Evolutionary conservation across 2,888 invertebrate genomes (phyloP).

Genomic region (Digitonthophagus gazella): DNA sequence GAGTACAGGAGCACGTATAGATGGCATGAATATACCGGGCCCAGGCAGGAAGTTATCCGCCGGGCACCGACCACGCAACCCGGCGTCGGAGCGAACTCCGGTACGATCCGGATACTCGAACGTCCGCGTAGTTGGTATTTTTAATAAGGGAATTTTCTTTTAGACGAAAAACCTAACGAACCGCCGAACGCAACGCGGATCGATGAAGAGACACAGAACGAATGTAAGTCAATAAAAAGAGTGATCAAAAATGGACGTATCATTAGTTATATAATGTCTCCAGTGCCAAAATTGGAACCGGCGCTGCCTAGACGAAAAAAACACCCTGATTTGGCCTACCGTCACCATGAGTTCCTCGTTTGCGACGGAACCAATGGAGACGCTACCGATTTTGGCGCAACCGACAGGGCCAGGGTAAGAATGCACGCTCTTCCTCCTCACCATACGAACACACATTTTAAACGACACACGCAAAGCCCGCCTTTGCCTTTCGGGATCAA

Average conservation of each 20-base stretch:
- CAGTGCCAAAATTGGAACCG: constrained; percentile 67
- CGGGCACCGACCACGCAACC: constrained; percentile 57
- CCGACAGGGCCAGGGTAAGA: constrained; percentile 67
- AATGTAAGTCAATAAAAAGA: constrained; percentile 42
- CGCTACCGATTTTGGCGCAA: constrained; percentile 57
- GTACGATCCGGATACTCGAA: constrained; percentile 34
- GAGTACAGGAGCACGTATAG: constrained; percentile 93
- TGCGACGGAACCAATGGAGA: constrained; percentile 62
- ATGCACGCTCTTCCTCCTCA: constrained; percentile 19
- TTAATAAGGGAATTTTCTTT: constrained; percentile 22
- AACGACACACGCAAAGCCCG: not conserved
- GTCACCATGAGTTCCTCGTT: constrained; percentile 76
- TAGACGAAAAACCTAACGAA: constrained; percentile 44
- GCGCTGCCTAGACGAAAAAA: constrained; percentile 85
- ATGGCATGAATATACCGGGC: constrained; percentile 90
- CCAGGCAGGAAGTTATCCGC: constrained; percentile 70
- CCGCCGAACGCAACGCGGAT: constrained; percentile 40
- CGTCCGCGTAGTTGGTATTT: not conserved
- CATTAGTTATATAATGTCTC: constrained; percentile 40
- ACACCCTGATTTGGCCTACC: constrained; percentile 84
- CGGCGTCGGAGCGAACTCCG: constrained; percentile 46
- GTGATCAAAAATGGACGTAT: constrained; percentile 37
- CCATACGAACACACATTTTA: constrained; percentile 6
- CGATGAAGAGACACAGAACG: constrained; percentile 47
- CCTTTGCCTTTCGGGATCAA: not conserved